A percentile compares a stretch with the other conserved stretches of the same genome.
Conservation (phyloP, 1,140 invertebrate species). For the Tribolium castaneum region DNA sequence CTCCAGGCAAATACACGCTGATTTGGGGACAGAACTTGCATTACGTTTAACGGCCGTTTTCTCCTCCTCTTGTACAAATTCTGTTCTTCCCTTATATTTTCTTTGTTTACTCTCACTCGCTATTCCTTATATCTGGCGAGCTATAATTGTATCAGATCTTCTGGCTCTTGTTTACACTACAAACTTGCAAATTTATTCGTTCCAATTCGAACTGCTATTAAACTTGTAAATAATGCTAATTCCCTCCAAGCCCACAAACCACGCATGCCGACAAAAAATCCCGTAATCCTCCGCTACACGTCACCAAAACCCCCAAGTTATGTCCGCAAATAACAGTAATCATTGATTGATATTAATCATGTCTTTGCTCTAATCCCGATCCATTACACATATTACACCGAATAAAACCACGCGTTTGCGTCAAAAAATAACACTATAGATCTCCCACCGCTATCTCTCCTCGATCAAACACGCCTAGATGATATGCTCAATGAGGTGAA, state of each 20-base stretch:
- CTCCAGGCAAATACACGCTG: slow-evolving; percentile 17
- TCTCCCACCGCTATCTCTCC: neutral
- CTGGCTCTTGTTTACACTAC: slow-evolving; percentile 38
- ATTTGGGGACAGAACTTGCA: slow-evolving; percentile 33
- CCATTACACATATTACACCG: neutral
- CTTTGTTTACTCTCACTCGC: slow-evolving; percentile 25
- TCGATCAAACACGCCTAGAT: slow-evolving; percentile 1
- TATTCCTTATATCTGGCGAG: slow-evolving; percentile 37
- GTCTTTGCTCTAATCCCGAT: neutral
- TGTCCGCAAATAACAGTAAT: slow-evolving; percentile 27
- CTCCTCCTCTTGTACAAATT: neutral
- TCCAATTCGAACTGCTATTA: slow-evolving; percentile 28
- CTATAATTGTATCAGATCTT: slow-evolving; percentile 41
- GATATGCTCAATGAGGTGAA: slow-evolving; percentile 24
- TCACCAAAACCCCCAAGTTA: slow-evolving; percentile 19
- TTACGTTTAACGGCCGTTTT: slow-evolving; percentile 10
- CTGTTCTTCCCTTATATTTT: neutral
- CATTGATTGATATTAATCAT: slow-evolving; percentile 18
- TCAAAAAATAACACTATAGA: neutral
- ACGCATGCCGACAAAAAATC: slow-evolving; percentile 17
- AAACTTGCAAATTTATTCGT: slow-evolving; percentile 41
- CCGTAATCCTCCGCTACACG: neutral
- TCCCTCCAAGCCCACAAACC: slow-evolving; percentile 23
- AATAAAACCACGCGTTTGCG: neutral
- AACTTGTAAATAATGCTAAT: slow-evolving; percentile 36